Conservation (phyloP, 1,140 invertebrate species). For the Aphelenchoides besseyi region DNA sequence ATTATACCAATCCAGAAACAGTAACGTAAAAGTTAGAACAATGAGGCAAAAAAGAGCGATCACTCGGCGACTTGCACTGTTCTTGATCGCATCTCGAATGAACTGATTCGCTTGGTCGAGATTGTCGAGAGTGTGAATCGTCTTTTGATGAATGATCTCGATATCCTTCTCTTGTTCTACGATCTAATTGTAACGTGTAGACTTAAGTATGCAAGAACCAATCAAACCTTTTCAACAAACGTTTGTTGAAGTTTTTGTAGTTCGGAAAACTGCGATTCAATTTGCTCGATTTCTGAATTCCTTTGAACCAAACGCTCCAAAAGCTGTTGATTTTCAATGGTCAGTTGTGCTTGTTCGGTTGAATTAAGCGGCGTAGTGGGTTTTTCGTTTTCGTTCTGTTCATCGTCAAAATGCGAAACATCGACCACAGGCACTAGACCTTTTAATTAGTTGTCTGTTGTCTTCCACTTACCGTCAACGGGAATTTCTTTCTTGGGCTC, state of each 20-base stretch:
- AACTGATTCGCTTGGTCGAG: conserved; percentile 93
- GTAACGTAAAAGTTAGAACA: conserved; percentile 87
- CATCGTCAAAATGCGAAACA: not conserved
- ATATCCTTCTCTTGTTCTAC: conserved; percentile 77
- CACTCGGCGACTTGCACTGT: conserved; percentile 86
- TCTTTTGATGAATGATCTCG: conserved; percentile 79
- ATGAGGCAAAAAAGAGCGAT: conserved; percentile 91
- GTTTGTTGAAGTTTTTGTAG: conserved; percentile 92
- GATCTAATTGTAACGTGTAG: conserved; percentile 25
- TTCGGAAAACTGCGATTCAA: conserved; percentile 83
- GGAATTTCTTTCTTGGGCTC: too few relatives aligned
- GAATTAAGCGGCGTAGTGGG: not conserved
- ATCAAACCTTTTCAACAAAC: conserved; percentile 85
- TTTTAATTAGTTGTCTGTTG: not conserved
- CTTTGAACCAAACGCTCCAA: conserved; percentile 42
- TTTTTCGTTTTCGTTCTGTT: conserved; percentile 12
- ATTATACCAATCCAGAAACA: conserved; percentile 99
- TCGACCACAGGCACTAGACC: not conserved
- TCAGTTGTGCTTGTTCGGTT: conserved; percentile 45
- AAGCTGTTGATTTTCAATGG: conserved; percentile 48
- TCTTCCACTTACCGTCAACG: too few relatives aligned
- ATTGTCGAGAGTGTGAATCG: conserved; percentile 86
- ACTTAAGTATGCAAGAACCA: not conserved
- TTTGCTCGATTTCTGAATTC: conserved; percentile 54
- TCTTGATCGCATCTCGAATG: conserved; percentile 80